Conservation (phyloP, 2,888 invertebrate species). For the Erebia epiphron region DNA sequence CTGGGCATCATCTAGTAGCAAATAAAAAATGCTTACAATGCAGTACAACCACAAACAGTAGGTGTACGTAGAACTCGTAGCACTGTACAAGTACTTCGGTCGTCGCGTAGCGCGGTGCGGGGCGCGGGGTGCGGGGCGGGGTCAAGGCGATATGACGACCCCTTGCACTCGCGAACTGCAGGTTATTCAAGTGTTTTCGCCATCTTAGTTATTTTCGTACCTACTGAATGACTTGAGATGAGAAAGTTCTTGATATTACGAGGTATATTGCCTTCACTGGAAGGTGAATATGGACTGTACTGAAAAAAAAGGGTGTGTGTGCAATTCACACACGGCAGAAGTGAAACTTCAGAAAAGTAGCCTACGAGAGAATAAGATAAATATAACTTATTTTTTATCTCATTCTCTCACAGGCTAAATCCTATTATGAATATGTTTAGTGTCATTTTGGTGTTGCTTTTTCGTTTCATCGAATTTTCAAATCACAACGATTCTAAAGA, state of each 20-base stretch:
- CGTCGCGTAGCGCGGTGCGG: not conserved
- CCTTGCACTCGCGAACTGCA: constrained; percentile 14
- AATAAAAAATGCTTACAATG: no score
- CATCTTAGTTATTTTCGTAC: not conserved
- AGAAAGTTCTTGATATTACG: not conserved
- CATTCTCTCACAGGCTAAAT: no score
- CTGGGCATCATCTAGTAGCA: no score
- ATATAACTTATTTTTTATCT: no score
- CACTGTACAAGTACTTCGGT: not conserved
- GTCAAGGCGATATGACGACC: constrained; percentile 11
- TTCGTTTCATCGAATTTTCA: no score
- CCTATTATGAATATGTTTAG: no score
- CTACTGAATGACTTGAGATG: not conserved
- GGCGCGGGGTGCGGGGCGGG: constrained; percentile 1
- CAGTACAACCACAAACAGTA: not conserved
- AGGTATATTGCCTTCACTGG: not conserved
- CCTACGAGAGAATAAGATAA: no score
- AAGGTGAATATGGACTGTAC: not conserved
- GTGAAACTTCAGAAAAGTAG: no score
- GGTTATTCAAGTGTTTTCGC: constrained; percentile 3
- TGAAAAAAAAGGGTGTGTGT: no score
- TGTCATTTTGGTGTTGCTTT: no score
- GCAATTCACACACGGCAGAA: no score
- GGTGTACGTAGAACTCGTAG: not conserved
- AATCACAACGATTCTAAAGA: no score